Conservation (phyloP, 2,113 vertebrate genomes). For the Campylorhamphus procurvoides region DNA sequence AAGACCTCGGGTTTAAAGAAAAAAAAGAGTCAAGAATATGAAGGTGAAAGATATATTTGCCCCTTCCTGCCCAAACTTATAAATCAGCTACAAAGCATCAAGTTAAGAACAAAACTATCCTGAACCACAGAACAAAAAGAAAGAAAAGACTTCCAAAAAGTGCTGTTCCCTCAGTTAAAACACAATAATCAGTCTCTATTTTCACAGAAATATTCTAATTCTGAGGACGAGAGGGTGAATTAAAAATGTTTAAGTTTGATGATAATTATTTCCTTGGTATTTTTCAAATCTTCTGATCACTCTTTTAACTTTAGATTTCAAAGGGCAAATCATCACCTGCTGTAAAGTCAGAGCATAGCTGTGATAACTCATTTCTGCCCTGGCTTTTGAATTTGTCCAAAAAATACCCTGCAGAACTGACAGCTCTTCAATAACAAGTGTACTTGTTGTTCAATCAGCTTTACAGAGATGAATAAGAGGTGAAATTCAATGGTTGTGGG, state of each 20-base stretch:
- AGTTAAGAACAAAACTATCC: not conserved
- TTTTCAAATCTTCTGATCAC: not conserved
- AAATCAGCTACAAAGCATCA: not conserved
- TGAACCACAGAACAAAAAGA: not conserved
- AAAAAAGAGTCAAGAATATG: not conserved
- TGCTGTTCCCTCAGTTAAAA: not conserved
- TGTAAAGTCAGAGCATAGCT: not conserved
- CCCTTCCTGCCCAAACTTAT: not conserved
- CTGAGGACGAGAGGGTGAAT: not conserved
- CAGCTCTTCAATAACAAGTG: not conserved
- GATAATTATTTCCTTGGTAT: not conserved
- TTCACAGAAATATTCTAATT: not conserved
- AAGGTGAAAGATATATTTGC: not conserved
- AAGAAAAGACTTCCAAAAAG: not conserved
- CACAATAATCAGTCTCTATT: not conserved
- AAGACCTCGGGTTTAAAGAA: slow-evolving; percentile 6
- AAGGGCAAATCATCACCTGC: not conserved
- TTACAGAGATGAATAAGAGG: not conserved
- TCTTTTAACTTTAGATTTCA: not conserved
- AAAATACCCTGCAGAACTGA: not conserved
- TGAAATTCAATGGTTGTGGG: not conserved
- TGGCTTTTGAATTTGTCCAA: rapidly evolving
- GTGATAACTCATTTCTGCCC: not conserved
- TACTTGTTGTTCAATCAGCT: not conserved
- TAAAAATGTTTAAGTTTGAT: not conserved